Percentiles rank a stretch among this genome's conserved stretches.
Conservation (phyloP, 2,113 vertebrate species). For the Mionectes macconnelli region DNA sequence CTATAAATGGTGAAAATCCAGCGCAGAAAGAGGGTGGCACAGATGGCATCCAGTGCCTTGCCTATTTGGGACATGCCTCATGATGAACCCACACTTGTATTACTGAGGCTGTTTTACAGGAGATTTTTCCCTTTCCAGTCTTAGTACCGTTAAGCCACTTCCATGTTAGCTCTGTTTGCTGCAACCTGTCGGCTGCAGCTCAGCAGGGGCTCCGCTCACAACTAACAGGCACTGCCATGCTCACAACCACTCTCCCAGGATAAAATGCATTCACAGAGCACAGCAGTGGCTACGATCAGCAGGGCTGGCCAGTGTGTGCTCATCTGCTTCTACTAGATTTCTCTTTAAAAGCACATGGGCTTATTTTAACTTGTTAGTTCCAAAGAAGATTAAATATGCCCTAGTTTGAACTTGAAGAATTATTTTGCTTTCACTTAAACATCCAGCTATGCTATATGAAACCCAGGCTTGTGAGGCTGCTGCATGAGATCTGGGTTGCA, state of each 20-base stretch:
- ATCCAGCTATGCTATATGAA: background rate
- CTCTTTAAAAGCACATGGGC: background rate
- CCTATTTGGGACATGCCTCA: background rate
- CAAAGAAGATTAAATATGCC: slow-evolving; percentile 35
- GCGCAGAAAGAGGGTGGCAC: background rate
- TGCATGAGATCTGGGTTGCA: background rate
- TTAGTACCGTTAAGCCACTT: background rate
- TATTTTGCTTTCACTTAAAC: slow-evolving; percentile 2
- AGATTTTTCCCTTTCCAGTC: background rate
- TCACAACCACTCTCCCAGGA: background rate
- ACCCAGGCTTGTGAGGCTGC: background rate
- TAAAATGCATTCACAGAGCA: background rate
- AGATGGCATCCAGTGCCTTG: background rate
- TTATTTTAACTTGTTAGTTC: slow-evolving; percentile 11
- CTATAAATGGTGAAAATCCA: background rate
- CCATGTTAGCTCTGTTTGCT: background rate
- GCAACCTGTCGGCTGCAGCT: background rate
- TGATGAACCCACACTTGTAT: background rate
- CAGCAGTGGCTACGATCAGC: background rate
- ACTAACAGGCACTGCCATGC: accelerated
- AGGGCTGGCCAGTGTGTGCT: background rate
- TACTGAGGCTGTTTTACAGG: background rate
- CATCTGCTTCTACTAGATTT: background rate
- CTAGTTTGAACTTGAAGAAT: slow-evolving; percentile 37
- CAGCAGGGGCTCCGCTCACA: background rate